Conservation (phyloP, 2,888 invertebrate species). For the Brachypalpus laphriformis region DNA sequence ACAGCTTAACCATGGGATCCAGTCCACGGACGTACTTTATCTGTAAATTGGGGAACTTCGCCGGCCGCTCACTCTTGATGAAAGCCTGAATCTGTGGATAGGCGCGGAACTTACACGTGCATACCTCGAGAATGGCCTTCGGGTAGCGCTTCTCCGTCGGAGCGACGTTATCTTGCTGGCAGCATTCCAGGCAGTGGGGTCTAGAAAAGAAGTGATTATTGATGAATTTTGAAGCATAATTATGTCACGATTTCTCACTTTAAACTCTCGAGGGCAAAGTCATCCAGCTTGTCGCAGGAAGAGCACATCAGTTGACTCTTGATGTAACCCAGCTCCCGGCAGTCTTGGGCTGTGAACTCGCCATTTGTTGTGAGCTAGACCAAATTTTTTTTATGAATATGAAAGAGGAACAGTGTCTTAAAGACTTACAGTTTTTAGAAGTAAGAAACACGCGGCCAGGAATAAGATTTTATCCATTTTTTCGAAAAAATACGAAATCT, state of each 20-base stretch:
- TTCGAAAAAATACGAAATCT: background rate
- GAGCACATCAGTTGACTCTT: constrained; percentile 93
- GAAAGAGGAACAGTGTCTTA: background rate
- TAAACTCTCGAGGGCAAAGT: constrained; percentile 83
- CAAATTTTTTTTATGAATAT: background rate
- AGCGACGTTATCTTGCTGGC: constrained; percentile 88
- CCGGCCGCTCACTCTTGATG: constrained; percentile 95
- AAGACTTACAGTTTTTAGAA: constrained; percentile 20
- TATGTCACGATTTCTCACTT: constrained; percentile 76
- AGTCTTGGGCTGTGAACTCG: constrained; percentile 91
- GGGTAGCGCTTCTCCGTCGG: constrained; percentile 91
- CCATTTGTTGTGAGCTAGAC: constrained; percentile 76
- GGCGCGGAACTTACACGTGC: constrained; percentile 98
- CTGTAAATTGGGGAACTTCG: constrained; percentile 94
- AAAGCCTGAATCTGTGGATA: constrained; percentile 99
- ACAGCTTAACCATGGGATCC: constrained; percentile 96
- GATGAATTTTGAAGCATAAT: no score
- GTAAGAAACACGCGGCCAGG: background rate
- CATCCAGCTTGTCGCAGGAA: constrained; percentile 92
- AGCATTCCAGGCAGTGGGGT: constrained; percentile 89
- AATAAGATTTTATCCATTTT: background rate
- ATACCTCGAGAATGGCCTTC: constrained; percentile 96
- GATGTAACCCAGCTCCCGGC: constrained; percentile 92
- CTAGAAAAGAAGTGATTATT: constrained; percentile 80
- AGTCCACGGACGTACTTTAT: constrained; percentile 96